Evolutionary conservation across 2,113 vertebrate genomes (phyloP).

Genomic region (Pelecanus crispus): DNA sequence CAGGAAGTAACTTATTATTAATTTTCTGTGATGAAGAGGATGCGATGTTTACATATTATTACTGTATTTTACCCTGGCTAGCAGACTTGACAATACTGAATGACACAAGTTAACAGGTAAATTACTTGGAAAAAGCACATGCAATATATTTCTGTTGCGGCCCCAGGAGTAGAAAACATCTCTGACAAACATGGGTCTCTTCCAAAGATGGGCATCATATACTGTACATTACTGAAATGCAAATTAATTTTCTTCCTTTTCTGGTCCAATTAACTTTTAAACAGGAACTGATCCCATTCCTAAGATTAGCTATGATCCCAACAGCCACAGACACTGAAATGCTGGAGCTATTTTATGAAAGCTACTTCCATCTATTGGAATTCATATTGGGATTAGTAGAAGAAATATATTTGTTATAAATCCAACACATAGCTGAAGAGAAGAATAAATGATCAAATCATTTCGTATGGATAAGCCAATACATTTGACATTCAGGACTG

Average conservation of each 20-base stretch:
- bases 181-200: background rate
- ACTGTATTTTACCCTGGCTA: background rate
- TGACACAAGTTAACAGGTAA: background rate
- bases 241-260: background rate
- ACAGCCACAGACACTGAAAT: background rate
- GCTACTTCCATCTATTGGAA: background rate
- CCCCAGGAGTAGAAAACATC: background rate
- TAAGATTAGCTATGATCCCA: background rate
- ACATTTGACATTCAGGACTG: background rate
- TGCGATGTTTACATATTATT: background rate
- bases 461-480: background rate
- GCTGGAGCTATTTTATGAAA: background rate
- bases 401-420: background rate
- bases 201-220: background rate
- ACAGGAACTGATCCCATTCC: background rate
- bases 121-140: background rate
- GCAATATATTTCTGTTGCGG: background rate
- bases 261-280: background rate
- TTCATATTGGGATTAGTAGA: background rate
- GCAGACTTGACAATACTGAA: background rate
- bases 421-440: background rate
- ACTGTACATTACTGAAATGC: background rate
- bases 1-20: background rate
- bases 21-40: background rate
- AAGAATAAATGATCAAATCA: background rate